phyloP scores from a whole-genome alignment of 2,113 vertebrate genomes.

The Caracal caracal region DNA sequence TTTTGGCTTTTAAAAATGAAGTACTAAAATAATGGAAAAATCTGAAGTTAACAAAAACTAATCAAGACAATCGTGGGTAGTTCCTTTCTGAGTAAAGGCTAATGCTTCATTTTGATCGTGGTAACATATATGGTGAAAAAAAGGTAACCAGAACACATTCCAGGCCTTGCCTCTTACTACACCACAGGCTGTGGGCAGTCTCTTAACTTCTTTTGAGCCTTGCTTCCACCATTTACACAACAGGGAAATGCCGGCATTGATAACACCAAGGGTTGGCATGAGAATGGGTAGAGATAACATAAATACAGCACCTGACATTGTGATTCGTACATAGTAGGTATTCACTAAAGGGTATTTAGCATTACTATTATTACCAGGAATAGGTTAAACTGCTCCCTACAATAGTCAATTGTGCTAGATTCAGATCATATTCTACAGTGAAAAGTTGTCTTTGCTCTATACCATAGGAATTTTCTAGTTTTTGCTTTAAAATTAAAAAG shows the following conservation, averaged over 20 bases:
- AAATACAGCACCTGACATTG: background rate
- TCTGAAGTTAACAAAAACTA: conserved; percentile 2
- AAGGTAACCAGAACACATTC: background rate
- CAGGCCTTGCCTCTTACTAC: background rate
- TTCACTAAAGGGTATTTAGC: background rate
- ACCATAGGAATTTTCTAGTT: background rate
- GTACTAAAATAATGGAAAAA: background rate
- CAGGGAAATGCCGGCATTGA: background rate
- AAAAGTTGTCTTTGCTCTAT: background rate
- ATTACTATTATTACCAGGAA: background rate
- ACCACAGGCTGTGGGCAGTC: background rate
- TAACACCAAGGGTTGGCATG: background rate
- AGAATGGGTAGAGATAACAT: background rate
- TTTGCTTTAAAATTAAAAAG: conserved; percentile 43
- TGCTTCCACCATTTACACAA: background rate
- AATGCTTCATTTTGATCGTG: background rate
- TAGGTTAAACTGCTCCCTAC: background rate
- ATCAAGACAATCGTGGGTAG: background rate
- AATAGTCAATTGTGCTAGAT: background rate
- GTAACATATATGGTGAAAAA: background rate
- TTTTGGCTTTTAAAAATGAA: background rate
- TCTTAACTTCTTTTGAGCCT: background rate
- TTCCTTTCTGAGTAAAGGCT: background rate
- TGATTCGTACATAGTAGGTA: background rate
- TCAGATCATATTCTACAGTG: background rate